phyloP scores from a whole-genome alignment of 1,140 invertebrate genomes.

The Apocrypta bakeri region DNA sequence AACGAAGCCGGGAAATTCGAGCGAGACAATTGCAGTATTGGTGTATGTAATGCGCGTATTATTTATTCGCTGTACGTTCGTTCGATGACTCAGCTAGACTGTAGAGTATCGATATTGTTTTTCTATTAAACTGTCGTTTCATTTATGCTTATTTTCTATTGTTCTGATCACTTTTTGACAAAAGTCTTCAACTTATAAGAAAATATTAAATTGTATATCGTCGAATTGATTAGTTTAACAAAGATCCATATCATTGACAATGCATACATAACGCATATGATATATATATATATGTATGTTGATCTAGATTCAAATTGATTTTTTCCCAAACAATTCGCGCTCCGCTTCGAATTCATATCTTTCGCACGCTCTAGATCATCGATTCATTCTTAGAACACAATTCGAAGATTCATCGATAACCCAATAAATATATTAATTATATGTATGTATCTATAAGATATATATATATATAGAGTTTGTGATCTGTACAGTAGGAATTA shows the following conservation, averaged over 20 bases:
- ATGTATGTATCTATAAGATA: background rate
- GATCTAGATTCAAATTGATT: background rate
- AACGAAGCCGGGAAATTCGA: background rate
- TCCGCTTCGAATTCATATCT: slow-evolving; percentile 31
- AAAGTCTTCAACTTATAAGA: too few relatives aligned
- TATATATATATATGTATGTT: too few relatives aligned
- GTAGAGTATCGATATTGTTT: background rate
- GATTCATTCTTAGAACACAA: slow-evolving; percentile 25
- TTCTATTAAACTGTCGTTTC: background rate
- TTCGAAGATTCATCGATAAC: slow-evolving; percentile 52
- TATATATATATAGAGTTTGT: background rate
- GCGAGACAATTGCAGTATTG: background rate
- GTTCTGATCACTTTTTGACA: too few relatives aligned
- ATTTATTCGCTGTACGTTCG: background rate
- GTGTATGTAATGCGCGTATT: background rate
- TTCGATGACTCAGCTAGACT: background rate
- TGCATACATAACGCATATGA: too few relatives aligned
- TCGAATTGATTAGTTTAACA: too few relatives aligned
- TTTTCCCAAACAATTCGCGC: slow-evolving; percentile 17
- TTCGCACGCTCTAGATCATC: slow-evolving; percentile 10
- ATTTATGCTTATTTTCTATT: too few relatives aligned
- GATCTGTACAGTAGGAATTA: slow-evolving; percentile 56
- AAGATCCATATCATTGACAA: too few relatives aligned
- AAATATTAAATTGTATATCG: too few relatives aligned
- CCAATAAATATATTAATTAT: slow-evolving; percentile 48